Evolutionary conservation across 2,888 invertebrate genomes (phyloP), one percentile per base, ranked within the genome.

Genomic region (Trachelus troglodyta): DNA sequence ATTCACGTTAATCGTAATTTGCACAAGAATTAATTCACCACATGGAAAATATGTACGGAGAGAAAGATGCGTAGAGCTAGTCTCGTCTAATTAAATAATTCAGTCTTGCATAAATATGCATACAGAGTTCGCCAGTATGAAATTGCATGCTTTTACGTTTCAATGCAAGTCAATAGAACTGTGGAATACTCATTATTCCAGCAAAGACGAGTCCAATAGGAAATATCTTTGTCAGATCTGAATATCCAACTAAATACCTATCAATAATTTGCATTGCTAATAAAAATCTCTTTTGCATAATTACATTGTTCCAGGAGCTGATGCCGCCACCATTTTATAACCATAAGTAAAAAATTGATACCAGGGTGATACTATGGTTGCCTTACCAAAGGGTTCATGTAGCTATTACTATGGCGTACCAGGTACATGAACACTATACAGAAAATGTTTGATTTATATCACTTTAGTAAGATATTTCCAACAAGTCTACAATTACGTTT

Each of bases 1-100:
- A 79, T 80, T 78, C 80, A 76, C 76, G 33, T 74, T 76, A 77
- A 76, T 77, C 76, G 69, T 69, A 69, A 15, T 75, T 77, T 74
- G 74, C 73, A 68, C 73, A 33, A 75, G 69, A 35, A 78, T 74
- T 73, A 75, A 80, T 37, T 56, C 71, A 40, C 40, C 68, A 34
- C 9, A n/a, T 11, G 68, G 15, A 73, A 73, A 75, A 12, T 56
- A 56, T 23, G 23, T 9, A 56, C 23, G 23, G 23, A 23, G 6
- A 56, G 23, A 56, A 56, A 56, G 9, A 56, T 56, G 23, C 56
- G 56, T 56, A 23, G 40, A 40, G 40, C 6, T 6, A 40, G 15
- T 56, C 40, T 2, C 9, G 23, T 56, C 23, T 23, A 56, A 23
- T 56, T 56, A 56, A 56, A 56, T 56, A 56, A 23, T 56, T 23